Percentiles rank a stretch among this genome's conserved stretches.
Evolutionary conservation across 2,113 vertebrate species (phyloP).

Genomic region (Mirounga angustirostris): DNA sequence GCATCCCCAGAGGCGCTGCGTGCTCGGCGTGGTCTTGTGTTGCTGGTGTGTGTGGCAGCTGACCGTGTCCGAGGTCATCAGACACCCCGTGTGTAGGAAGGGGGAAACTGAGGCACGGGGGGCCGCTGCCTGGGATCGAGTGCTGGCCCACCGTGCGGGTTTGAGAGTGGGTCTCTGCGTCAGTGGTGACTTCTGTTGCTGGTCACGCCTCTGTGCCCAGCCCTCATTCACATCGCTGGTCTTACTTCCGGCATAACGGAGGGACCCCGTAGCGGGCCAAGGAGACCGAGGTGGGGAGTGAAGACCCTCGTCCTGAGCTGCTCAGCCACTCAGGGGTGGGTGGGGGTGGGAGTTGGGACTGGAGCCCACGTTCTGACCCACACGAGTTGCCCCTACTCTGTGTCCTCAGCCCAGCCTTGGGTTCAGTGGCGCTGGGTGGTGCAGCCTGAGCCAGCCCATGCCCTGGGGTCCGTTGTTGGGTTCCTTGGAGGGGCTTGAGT

Average conservation of each 20-base stretch:
- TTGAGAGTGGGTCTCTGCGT: neutral
- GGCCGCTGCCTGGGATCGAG: neutral
- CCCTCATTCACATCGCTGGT: neutral
- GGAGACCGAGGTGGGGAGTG: neutral
- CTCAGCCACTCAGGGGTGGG: neutral
- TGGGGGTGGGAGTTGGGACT: neutral
- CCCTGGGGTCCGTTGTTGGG: neutral
- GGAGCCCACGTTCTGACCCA: neutral
- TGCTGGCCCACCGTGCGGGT: neutral
- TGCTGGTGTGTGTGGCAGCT: fast-evolving
- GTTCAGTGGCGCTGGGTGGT: neutral
- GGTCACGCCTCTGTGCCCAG: neutral
- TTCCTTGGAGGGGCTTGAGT: neutral
- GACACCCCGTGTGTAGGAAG: neutral
- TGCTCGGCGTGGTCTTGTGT: fast-evolving
- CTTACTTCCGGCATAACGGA: neutral
- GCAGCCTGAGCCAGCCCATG: neutral
- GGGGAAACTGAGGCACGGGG: neutral
- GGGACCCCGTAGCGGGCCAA: neutral
- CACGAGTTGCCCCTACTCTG: fast-evolving
- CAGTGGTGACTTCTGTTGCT: neutral
- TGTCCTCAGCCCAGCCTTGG: neutral
- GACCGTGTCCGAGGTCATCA: neutral
- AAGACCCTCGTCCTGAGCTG: neutral
- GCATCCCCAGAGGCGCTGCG: fast-evolving